Evolutionary conservation across 2,797 vertebrate genomes (phyloP).

Genomic region (Antennarius maculatus): DNA sequence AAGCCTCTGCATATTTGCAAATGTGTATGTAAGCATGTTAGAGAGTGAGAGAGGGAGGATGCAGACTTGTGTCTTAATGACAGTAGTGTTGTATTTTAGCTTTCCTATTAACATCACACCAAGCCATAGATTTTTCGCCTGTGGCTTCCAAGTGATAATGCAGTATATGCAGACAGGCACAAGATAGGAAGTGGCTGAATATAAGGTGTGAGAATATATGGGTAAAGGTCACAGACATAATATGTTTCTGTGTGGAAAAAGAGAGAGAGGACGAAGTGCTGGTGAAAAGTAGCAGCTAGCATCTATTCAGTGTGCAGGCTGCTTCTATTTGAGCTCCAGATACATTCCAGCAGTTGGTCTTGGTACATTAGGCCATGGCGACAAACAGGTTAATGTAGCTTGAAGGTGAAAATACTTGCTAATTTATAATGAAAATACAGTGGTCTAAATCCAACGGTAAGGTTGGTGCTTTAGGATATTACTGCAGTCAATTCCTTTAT

Average conservation of each 20-base stretch:
- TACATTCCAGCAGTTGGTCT: slow-evolving; percentile 29
- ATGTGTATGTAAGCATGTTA: slow-evolving; percentile 3
- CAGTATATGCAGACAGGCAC: slow-evolving; percentile 41
- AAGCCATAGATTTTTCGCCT: slow-evolving; percentile 44
- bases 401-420: slow-evolving; percentile 20
- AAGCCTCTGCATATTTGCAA: slow-evolving; percentile 9
- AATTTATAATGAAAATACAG: slow-evolving; percentile 19
- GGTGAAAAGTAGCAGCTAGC: slow-evolving; percentile 28
- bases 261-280: slow-evolving; percentile 30
- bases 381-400: slow-evolving; percentile 16
- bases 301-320: slow-evolving; percentile 34
- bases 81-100: slow-evolving; percentile 19
- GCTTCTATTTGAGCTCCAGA: slow-evolving; percentile 34
- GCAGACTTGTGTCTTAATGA: slow-evolving; percentile 1
- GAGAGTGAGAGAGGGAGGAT: slow-evolving; percentile 7
- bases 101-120: slow-evolving; percentile 40
- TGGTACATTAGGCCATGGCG: slow-evolving; percentile 24
- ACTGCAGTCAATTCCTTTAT: slow-evolving; percentile 28
- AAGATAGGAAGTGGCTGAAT: slow-evolving; percentile 44
- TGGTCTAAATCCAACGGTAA: slow-evolving; percentile 8
- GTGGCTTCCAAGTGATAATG: slow-evolving; percentile 42
- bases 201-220: slow-evolving; percentile 57
- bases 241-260: slow-evolving; percentile 38
- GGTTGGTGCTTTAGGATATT: slow-evolving; percentile 32
- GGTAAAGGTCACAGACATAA: slow-evolving; percentile 55